Percentiles rank a stretch among this genome's conserved stretches.
phyloP scores from a whole-genome alignment of 2,888 invertebrate genomes.

The Drosophila ezoana region DNA sequence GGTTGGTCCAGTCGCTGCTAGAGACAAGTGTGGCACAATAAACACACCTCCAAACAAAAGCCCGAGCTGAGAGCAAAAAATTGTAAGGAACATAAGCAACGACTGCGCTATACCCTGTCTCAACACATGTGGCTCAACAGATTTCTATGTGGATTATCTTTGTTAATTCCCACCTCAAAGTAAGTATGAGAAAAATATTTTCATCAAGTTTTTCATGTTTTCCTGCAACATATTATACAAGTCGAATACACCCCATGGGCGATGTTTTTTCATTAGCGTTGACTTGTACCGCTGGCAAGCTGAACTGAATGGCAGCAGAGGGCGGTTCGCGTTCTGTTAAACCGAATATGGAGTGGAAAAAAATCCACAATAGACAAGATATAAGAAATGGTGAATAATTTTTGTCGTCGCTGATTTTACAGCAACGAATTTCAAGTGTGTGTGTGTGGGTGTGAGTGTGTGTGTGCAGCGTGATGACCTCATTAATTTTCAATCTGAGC shows the following conservation, averaged over 20 bases:
- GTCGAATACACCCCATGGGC: conserved; percentile 14
- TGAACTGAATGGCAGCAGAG: background rate
- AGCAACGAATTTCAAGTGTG: conserved; percentile 39
- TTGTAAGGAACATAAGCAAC: background rate
- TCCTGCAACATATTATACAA: background rate
- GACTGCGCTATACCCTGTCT: conserved; percentile 18
- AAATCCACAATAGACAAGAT: conserved; percentile 46
- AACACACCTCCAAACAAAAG: conserved; percentile 51
- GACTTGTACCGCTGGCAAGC: conserved; percentile 26
- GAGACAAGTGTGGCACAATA: conserved; percentile 54
- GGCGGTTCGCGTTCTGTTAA: conserved; percentile 15
- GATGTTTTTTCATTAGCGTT: conserved; percentile 26
- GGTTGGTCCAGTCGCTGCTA: conserved; percentile 15
- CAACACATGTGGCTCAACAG: background rate
- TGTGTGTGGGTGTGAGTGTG: conserved; percentile 36
- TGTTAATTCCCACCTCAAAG: background rate
- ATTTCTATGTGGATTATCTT: no score
- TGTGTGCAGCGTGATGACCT: conserved; percentile 76
- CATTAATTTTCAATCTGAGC: conserved; percentile 84
- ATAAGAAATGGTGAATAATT: conserved; percentile 37
- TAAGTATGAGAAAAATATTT: background rate
- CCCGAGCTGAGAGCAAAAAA: conserved; percentile 1
- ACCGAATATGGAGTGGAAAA: conserved; percentile 20
- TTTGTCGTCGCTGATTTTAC: conserved; percentile 53
- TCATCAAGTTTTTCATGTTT: no score